These are phyloP conservation scores for Galaxias olidus DNA, from an alignment of 2,797 vertebrate species.

Conservation along the genomic window DNA sequence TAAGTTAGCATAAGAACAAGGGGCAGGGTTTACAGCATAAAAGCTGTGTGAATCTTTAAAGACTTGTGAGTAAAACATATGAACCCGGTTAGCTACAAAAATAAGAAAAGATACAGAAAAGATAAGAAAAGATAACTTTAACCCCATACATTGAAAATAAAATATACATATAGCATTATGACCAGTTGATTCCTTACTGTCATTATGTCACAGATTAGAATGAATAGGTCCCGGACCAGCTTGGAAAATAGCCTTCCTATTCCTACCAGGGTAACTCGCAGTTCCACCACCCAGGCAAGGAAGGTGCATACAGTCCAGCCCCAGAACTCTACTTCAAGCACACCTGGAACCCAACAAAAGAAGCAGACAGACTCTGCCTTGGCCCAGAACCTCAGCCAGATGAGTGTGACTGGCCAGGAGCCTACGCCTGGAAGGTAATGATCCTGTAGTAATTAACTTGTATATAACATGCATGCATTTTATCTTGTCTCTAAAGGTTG, in stretches of 20 bases:
- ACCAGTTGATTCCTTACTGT: too few species aligned
- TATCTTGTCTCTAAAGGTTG: too few species aligned
- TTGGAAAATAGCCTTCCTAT: conserved; percentile 56
- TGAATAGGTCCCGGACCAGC: conserved; percentile 69
- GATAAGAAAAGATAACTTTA: too few species aligned
- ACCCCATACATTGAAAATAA: too few species aligned
- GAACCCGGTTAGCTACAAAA: neutral
- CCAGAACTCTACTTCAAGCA: conserved; percentile 30
- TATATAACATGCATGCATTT: too few species aligned
- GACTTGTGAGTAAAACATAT: neutral
- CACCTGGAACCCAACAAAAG: conserved; percentile 48
- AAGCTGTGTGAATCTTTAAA: neutral
- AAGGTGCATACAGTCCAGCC: conserved; percentile 19
- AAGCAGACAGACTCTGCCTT: conserved; percentile 60
- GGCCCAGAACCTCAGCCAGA: conserved; percentile 72
- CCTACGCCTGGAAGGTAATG: conserved; percentile 55
- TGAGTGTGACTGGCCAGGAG: conserved; percentile 68
- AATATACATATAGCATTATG: too few species aligned
- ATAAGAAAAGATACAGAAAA: neutral
- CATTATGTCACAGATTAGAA: too few species aligned
- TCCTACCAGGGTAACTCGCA: conserved; percentile 66
- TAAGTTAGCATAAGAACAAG: conserved; percentile 51
- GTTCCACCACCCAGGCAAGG: conserved; percentile 53
- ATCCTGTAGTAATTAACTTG: too few species aligned
- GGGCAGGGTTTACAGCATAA: conserved; percentile 55